Conservation (phyloP, 2,113 vertebrate genomes). For the Forbesichthys papilliferus region DNA sequence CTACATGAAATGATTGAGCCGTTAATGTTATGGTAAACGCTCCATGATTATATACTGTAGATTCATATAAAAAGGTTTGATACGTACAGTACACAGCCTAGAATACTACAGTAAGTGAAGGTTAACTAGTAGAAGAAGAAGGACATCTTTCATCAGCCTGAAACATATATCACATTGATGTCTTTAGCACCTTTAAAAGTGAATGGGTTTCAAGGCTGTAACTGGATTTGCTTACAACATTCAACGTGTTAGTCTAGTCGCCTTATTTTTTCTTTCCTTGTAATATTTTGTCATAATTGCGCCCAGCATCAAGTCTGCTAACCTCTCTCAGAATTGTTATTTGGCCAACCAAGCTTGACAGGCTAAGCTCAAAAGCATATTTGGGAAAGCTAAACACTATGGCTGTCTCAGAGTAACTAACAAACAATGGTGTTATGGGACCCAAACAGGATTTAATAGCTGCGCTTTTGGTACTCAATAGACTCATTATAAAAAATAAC, state of each 20-base stretch:
- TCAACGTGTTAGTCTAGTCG: constrained; percentile 33
- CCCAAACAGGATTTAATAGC: background rate
- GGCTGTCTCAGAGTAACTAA: background rate
- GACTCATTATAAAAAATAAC: background rate
- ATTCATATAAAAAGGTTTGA: too few relatives aligned
- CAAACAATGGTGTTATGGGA: constrained; percentile 7
- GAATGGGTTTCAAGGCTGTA: too few relatives aligned
- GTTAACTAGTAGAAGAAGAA: too few relatives aligned
- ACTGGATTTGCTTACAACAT: too few relatives aligned
- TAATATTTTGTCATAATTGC: constrained; percentile 11
- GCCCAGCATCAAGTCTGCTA: constrained; percentile 32
- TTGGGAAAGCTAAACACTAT: constrained; percentile 13
- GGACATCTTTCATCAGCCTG: too few relatives aligned
- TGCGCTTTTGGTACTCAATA: constrained; percentile 1
- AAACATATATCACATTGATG: too few relatives aligned
- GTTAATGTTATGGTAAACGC: too few relatives aligned
- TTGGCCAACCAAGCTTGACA: constrained; percentile 42
- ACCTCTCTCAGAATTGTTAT: constrained; percentile 34
- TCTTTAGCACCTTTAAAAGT: too few relatives aligned
- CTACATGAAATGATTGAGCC: too few relatives aligned
- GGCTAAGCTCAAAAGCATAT: constrained; percentile 23
- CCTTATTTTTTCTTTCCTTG: constrained; percentile 43
- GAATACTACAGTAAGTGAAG: too few relatives aligned
- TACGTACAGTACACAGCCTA: too few relatives aligned
- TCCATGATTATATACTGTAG: too few relatives aligned